Percentiles rank a stretch among this genome's conserved stretches.
Evolutionary conservation across 2,797 vertebrate genomes (phyloP).

Genomic region (Rhabdomys pumilio): DNA sequence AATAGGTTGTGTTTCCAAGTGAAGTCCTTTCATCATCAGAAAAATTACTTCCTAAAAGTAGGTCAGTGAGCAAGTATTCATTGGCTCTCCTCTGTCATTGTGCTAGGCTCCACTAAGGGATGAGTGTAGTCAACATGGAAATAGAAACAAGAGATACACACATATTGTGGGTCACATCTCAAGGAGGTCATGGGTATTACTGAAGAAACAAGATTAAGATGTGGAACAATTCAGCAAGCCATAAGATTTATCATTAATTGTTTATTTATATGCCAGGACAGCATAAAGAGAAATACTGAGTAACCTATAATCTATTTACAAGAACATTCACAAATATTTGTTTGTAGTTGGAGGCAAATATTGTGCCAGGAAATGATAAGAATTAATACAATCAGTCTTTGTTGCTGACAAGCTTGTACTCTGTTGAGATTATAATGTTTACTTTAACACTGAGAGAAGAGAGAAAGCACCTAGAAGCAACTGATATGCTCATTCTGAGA

Average conservation of each 20-base stretch:
- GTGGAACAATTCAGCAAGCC: conserved; percentile 22
- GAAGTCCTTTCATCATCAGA: conserved; percentile 18
- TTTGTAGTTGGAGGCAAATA: conserved; percentile 46
- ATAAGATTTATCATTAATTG: not conserved
- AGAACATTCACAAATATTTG: conserved; percentile 51
- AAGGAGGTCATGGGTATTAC: not conserved
- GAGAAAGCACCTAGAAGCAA: not conserved
- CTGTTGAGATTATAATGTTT: not conserved
- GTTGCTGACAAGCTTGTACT: not conserved
- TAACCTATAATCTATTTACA: conserved; percentile 62
- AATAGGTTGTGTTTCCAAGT: conserved; percentile 40
- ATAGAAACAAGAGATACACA: not conserved
- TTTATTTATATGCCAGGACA: not conserved
- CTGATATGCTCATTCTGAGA: not conserved
- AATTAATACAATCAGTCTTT: conserved; percentile 4
- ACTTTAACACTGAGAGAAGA: not conserved
- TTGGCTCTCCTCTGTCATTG: not conserved
- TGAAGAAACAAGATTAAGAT: not conserved
- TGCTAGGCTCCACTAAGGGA: not conserved
- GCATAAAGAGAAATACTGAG: conserved; percentile 37
- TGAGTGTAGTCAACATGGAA: not conserved
- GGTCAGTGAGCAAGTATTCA: not conserved
- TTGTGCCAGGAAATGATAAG: not conserved
- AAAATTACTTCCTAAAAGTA: conserved; percentile 16
- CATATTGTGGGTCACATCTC: not conserved